Conservation (phyloP, 2,113 vertebrate genomes). For the Terrapene triunguis region DNA sequence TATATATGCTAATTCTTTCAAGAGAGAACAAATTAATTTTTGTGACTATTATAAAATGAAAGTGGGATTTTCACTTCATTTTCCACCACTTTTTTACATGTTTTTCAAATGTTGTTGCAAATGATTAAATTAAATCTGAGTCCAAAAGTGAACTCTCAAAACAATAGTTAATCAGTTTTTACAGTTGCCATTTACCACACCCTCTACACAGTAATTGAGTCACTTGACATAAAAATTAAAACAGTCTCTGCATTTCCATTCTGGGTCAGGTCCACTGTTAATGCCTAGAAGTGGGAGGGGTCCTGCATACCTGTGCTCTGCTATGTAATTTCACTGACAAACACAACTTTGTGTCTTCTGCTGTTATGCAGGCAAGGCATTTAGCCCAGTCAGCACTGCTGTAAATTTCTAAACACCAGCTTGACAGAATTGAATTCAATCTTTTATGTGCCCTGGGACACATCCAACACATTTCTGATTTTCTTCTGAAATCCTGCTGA, state of each 20-base stretch:
- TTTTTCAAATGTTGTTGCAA: neutral
- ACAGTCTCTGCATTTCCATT: neutral
- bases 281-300: constrained; percentile 15
- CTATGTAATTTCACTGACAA: constrained; percentile 68
- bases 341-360: constrained; percentile 47
- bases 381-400: constrained; percentile 75
- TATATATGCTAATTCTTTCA: neutral
- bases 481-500: constrained; percentile 74
- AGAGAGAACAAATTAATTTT: neutral
- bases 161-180: neutral
- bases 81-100: neutral
- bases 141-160: neutral
- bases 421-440: constrained; percentile 73
- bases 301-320: constrained; percentile 43
- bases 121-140: neutral
- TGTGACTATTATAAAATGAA: neutral
- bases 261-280: neutral
- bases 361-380: constrained; percentile 72
- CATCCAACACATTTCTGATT: constrained; percentile 71
- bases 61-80: neutral
- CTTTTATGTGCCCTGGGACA: constrained; percentile 77
- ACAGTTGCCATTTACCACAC: neutral
- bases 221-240: neutral
- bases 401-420: constrained; percentile 78
- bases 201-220: neutral